These are phyloP conservation scores for Megaleporinus macrocephalus DNA, from an alignment of 2,113 vertebrate species.

Conservation along the genomic window DNA sequence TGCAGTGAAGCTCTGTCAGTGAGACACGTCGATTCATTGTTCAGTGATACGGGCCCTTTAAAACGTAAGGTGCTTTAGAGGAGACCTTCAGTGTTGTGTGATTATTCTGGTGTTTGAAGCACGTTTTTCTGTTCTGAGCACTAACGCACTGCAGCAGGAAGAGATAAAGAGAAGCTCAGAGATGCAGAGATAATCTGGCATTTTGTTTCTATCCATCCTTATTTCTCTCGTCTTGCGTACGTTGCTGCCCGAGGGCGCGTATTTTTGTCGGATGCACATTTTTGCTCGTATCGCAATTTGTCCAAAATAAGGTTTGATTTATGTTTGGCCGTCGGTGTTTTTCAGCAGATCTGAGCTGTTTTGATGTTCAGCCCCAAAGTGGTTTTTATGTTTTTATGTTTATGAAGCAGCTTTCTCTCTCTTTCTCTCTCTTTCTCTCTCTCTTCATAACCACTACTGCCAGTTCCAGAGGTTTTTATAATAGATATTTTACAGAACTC, in stretches of 20 bases:
- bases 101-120: not conserved
- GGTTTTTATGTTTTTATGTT: constrained; percentile 10
- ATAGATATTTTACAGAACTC: constrained; percentile 46
- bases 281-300: constrained; percentile 8
- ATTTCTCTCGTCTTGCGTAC: not conserved
- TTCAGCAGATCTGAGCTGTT: constrained; percentile 17
- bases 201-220: constrained; percentile 1
- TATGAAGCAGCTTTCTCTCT: constrained; percentile 19
- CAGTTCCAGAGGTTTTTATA: constrained; percentile 48
- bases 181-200: constrained; percentile 12
- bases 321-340: not conserved
- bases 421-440: not conserved
- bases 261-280: constrained; percentile 2
- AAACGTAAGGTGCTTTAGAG: not conserved
- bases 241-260: not conserved
- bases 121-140: not conserved
- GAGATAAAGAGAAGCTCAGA: not conserved
- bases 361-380: constrained; percentile 24
- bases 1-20: no score
- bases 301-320: constrained; percentile 11
- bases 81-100: not conserved
- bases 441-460: constrained; percentile 38
- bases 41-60: not conserved
- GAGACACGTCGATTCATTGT: no score
- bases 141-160: not conserved